Conservation (phyloP, 2,113 vertebrate genomes). For the Burhinus bistriatus region DNA sequence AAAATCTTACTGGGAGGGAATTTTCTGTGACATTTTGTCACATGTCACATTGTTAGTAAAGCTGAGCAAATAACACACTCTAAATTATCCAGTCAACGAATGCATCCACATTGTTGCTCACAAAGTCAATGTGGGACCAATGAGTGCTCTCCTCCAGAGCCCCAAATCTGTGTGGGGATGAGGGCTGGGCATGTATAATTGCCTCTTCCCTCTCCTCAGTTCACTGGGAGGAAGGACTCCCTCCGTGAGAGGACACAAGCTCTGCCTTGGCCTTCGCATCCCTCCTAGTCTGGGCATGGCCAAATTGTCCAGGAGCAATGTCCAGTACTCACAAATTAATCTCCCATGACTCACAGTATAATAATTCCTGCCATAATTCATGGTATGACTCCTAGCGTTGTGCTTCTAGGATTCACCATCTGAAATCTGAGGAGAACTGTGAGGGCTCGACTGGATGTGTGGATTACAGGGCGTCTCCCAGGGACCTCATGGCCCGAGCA, state of each 20-base stretch:
- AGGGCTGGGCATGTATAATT: not conserved
- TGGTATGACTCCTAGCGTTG: not conserved
- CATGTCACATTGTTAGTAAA: not conserved
- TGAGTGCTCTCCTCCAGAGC: not conserved
- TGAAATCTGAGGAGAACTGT: slow-evolving; percentile 3
- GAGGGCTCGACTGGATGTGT: not conserved
- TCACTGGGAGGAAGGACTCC: not conserved
- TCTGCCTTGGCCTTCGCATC: not conserved
- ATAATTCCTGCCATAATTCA: not conserved
- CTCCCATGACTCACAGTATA: slow-evolving; percentile 16
- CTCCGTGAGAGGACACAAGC: rapidly evolving
- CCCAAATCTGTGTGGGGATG: not conserved
- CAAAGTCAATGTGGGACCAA: not conserved
- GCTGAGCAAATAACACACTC: not conserved
- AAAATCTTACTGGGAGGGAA: not conserved
- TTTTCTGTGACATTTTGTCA: not conserved
- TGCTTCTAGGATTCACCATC: slow-evolving; percentile 29
- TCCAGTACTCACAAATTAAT: slow-evolving; percentile 20
- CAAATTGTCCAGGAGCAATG: not conserved
- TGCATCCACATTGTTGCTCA: not conserved
- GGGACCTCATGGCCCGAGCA: rapidly evolving
- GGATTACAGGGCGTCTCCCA: not conserved
- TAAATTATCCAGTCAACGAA: not conserved
- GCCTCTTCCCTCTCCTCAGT: rapidly evolving
- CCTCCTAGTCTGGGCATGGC: not conserved